phyloP scores from a whole-genome alignment of 2,797 vertebrate species.

The Cossypha dichroa region DNA sequence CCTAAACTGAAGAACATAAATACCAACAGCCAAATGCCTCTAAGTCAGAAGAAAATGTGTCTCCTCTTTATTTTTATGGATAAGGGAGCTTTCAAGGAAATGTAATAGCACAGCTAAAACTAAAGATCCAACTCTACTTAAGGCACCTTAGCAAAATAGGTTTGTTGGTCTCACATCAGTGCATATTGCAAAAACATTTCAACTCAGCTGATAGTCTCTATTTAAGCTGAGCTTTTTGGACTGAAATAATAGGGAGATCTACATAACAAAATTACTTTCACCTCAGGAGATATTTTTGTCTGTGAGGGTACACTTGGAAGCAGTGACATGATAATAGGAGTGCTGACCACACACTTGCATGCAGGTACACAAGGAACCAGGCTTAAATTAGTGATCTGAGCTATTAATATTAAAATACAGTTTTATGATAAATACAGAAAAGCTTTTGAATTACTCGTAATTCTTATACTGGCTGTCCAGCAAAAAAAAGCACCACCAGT shows the following conservation, averaged over 20 bases:
- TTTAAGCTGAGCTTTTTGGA: slow-evolving; percentile 26
- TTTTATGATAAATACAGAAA: neutral
- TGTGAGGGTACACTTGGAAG: slow-evolving; percentile 23
- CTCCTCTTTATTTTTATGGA: neutral
- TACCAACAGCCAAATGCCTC: neutral
- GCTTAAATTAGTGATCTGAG: neutral
- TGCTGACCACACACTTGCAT: neutral
- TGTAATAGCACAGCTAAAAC: slow-evolving; percentile 34
- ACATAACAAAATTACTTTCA: slow-evolving; percentile 50
- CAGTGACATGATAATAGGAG: neutral
- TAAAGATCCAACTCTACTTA: slow-evolving; percentile 16
- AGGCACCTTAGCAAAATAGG: slow-evolving; percentile 11
- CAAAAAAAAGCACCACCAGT: neutral
- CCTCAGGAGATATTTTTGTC: slow-evolving; percentile 47
- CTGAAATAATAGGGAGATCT: slow-evolving; percentile 38
- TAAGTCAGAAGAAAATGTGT: neutral
- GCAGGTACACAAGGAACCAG: neutral
- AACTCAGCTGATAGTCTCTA: slow-evolving; percentile 27
- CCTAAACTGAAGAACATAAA: neutral
- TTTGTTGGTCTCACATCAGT: slow-evolving; percentile 49
- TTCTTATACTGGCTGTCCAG: neutral
- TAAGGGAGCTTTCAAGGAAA: slow-evolving; percentile 58
- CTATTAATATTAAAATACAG: neutral
- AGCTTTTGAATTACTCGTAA: neutral
- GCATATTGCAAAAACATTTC: slow-evolving; percentile 24